Percentiles rank a stretch among this genome's conserved stretches.
phyloP scores from a whole-genome alignment of 64 coral and sea anemone species.

The Actinia equina region DNA sequence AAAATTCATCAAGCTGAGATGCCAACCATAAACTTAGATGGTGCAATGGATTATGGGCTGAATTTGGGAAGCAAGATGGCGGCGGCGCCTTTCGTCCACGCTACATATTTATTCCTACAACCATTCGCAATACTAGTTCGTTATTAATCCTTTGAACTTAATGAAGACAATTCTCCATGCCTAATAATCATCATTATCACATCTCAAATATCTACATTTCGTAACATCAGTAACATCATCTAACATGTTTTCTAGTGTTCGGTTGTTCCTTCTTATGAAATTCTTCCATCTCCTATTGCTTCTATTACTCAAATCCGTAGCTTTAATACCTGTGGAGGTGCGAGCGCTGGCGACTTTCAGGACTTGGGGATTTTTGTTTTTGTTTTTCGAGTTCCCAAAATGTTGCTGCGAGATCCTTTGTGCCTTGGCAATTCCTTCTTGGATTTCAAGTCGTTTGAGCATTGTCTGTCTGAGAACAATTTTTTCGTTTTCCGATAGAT shows the following conservation, averaged over 20 bases:
- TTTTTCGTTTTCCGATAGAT: neutral
- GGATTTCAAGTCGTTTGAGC: neutral
- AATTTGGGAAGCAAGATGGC: no score
- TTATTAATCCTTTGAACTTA: no score
- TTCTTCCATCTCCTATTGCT: neutral
- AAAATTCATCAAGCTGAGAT: no score
- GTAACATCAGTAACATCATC: neutral
- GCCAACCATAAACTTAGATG: no score
- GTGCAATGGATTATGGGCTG: no score
- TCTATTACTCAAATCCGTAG: neutral
- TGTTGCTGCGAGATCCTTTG: neutral
- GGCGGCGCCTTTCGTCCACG: no score
- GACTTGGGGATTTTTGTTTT: neutral
- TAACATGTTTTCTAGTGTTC: neutral
- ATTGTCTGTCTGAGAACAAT: neutral
- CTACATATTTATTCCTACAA: no score
- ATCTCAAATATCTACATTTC: constrained; percentile 1
- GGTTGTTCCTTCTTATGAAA: neutral
- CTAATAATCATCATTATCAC: neutral
- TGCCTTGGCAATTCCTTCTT: neutral
- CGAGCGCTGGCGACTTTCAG: neutral
- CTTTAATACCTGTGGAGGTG: neutral
- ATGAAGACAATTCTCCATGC: no score
- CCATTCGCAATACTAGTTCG: no score
- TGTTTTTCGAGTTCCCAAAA: neutral